Conservation (phyloP, 2,797 vertebrate genomes). For the Phoeniculus purpureus region DNA sequence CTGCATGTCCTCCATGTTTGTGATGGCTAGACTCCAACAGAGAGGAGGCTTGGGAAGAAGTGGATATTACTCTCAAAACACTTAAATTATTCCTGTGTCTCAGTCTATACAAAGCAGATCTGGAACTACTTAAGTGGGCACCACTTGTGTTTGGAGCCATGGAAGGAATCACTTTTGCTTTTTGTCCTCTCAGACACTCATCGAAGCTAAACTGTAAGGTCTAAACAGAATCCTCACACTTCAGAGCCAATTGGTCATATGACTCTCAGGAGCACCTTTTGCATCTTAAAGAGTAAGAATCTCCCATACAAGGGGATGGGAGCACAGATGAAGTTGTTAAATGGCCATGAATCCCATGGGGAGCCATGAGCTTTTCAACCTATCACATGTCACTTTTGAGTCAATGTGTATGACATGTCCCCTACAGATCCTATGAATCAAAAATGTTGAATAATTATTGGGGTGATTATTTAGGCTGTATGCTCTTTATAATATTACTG, state of each 20-base stretch:
- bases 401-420: rapidly evolving
- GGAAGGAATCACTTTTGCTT: constrained; percentile 60
- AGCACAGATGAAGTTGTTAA: not conserved
- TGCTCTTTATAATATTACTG: not conserved
- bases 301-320: not conserved
- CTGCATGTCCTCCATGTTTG: constrained; percentile 62
- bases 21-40: constrained; percentile 39
- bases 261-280: not conserved
- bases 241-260: not conserved
- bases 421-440: not conserved
- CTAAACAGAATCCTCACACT: constrained; percentile 17
- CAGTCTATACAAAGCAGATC: constrained; percentile 45
- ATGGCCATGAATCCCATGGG: not conserved
- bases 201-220: constrained; percentile 55
- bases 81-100: constrained; percentile 29
- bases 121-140: constrained; percentile 46
- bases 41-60: constrained; percentile 42
- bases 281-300: not conserved
- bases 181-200: constrained; percentile 18
- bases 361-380: not conserved
- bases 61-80: constrained; percentile 50
- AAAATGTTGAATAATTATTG: not conserved
- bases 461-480: not conserved
- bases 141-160: constrained; percentile 2
- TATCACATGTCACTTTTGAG: rapidly evolving